Evolutionary conservation across 2,888 invertebrate genomes (phyloP).

Genomic region (Andrena hattorfiana): DNA sequence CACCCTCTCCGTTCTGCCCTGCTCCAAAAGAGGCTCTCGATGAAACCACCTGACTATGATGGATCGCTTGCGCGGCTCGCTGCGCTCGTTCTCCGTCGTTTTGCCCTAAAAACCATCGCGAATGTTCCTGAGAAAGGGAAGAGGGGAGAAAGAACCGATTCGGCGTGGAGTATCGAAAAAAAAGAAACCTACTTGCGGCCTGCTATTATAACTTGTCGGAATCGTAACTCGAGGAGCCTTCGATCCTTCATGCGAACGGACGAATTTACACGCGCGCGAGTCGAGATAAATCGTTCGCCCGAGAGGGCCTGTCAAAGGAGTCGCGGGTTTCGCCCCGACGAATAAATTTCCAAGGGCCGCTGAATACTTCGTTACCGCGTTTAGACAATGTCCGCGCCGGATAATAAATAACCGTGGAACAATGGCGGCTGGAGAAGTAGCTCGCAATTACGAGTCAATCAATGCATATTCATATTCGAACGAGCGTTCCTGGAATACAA

Average conservation of each 20-base stretch:
- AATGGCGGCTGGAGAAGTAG: conserved; percentile 67
- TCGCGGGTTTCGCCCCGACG: conserved; percentile 44
- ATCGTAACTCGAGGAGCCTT: background rate
- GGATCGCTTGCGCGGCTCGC: conserved; percentile 59
- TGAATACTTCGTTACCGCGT: conserved; percentile 72
- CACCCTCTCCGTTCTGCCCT: conserved; percentile 56
- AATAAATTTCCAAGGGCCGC: conserved; percentile 61
- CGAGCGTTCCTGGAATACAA: conserved; percentile 75
- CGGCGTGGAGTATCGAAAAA: background rate
- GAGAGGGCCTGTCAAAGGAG: conserved; percentile 54
- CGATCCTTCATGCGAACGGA: background rate
- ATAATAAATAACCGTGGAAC: conserved; percentile 72
- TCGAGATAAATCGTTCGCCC: conserved; percentile 62
- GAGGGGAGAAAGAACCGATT: background rate
- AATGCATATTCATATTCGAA: conserved; percentile 77
- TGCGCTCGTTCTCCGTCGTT: conserved; percentile 43
- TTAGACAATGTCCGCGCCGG: conserved; percentile 66
- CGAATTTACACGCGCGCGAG: background rate
- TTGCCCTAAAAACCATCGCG: conserved; percentile 44
- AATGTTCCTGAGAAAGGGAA: conserved; percentile 14
- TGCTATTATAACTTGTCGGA: background rate
- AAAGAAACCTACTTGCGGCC: background rate
- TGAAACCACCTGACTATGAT: conserved; percentile 71
- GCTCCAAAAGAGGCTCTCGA: conserved; percentile 63
- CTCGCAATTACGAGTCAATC: conserved; percentile 77